Conservation (phyloP, 2,113 vertebrate species). For the Cyanistes caeruleus region DNA sequence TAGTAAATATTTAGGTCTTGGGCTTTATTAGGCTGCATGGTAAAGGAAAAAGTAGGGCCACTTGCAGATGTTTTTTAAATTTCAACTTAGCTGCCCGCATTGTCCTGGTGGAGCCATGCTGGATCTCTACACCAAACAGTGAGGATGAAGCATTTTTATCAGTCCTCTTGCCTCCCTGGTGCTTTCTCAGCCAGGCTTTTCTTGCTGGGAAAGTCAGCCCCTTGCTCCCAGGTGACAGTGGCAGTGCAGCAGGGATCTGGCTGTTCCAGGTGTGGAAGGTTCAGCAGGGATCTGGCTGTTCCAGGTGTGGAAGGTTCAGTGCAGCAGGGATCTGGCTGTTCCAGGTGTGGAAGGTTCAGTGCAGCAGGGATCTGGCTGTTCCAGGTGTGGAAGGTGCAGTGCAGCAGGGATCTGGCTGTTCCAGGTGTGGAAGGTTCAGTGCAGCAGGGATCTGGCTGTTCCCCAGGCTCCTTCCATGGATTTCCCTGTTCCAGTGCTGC, state of each 20-base stretch:
- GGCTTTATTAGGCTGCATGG: not conserved
- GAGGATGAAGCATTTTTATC: not conserved
- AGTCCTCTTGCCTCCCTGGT: not conserved
- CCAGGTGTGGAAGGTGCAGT: not conserved
- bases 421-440: not conserved
- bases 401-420: not conserved
- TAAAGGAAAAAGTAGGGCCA: not conserved
- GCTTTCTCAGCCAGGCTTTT: not conserved
- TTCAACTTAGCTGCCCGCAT: not conserved
- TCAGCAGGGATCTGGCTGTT: not conserved
- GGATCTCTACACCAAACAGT: not conserved
- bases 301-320: no score
- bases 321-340: not conserved
- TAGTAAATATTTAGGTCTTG: not conserved
- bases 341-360: fast-evolving
- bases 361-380: not conserved
- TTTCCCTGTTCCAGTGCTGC: fast-evolving
- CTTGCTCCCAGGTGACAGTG: not conserved
- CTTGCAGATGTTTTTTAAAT: not conserved
- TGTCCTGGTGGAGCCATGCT: not conserved
- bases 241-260: fast-evolving
- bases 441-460: not conserved
- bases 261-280: not conserved
- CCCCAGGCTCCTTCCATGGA: not conserved
- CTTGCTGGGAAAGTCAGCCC: no score